phyloP scores from a whole-genome alignment of 2,888 invertebrate species.

The Platycheirus albimanus region DNA sequence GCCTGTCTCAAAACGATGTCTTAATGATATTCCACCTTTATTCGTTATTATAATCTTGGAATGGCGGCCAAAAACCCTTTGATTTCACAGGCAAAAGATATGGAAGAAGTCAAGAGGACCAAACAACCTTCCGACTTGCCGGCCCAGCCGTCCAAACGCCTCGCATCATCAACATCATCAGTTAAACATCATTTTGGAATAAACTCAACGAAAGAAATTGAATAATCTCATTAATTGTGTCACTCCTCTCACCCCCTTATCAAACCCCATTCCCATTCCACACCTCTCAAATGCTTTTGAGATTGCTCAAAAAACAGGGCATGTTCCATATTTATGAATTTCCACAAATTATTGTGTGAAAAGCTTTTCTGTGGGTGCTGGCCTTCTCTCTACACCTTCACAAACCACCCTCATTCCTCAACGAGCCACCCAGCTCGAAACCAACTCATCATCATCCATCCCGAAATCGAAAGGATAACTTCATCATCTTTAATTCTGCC shows the following conservation, averaged over 20 bases:
- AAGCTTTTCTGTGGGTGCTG: constrained; percentile 53
- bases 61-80: constrained; percentile 66
- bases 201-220: constrained; percentile 71
- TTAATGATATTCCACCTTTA: constrained; percentile 71
- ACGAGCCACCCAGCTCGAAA: not conserved
- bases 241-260: not conserved
- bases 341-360: constrained; percentile 69
- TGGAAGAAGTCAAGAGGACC: constrained; percentile 39
- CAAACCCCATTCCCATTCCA: not conserved
- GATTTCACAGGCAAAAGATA: constrained; percentile 28
- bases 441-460: constrained; percentile 41
- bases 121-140: too few species aligned
- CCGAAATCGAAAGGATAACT: constrained; percentile 70
- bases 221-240: constrained; percentile 73
- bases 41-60: constrained; percentile 64
- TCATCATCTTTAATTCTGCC: constrained; percentile 71
- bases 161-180: constrained; percentile 48
- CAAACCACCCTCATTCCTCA: constrained; percentile 28
- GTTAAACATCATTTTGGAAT: constrained; percentile 55
- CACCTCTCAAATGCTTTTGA: constrained; percentile 57
- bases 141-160: constrained; percentile 15
- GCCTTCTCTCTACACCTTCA: too few species aligned
- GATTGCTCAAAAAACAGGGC: constrained; percentile 64
- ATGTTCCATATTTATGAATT: constrained; percentile 74
- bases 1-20: constrained; percentile 62